phyloP scores from a whole-genome alignment of 2,888 invertebrate species.

The Luffia ferchaultella region DNA sequence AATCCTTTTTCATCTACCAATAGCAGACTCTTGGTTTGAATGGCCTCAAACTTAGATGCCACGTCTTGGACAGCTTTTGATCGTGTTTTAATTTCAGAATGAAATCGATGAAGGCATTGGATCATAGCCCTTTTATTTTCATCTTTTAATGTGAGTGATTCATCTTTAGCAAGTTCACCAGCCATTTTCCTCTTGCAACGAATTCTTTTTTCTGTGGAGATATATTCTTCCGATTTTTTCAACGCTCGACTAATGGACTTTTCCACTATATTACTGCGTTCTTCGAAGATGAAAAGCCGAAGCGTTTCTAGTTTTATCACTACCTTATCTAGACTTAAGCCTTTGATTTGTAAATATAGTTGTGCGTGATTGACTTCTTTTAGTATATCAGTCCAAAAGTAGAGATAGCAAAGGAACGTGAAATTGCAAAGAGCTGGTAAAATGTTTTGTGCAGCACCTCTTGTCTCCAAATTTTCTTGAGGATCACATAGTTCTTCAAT shows the following conservation, averaged over 20 bases:
- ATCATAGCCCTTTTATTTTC: conserved; percentile 10
- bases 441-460: conserved; percentile 12
- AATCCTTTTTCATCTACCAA: conserved; percentile 10
- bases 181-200: conserved; percentile 8
- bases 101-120: conserved; percentile 11
- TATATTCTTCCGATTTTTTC: conserved; percentile 8
- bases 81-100: conserved; percentile 5
- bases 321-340: conserved; percentile 5
- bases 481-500: conserved; percentile 12
- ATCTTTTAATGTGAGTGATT: conserved; percentile 10
- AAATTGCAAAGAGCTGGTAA: conserved; percentile 6
- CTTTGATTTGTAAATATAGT: conserved; percentile 12
- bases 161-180: conserved; percentile 2
- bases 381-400: conserved; percentile 12
- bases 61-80: conserved; percentile 6
- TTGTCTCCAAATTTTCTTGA: conserved; percentile 10
- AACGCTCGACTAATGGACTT: conserved; percentile 6
- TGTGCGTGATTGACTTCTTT: conserved; percentile 10
- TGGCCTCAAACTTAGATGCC: conserved; percentile 12
- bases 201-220: conserved; percentile 1
- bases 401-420: conserved; percentile 12
- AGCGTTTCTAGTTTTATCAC: conserved; percentile 11
- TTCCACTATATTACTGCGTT: conserved; percentile 7
- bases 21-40: conserved; percentile 11
- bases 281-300: conserved; percentile 9